phyloP scores from a whole-genome alignment of 2,888 invertebrate genomes.

The Empis stercorea region DNA sequence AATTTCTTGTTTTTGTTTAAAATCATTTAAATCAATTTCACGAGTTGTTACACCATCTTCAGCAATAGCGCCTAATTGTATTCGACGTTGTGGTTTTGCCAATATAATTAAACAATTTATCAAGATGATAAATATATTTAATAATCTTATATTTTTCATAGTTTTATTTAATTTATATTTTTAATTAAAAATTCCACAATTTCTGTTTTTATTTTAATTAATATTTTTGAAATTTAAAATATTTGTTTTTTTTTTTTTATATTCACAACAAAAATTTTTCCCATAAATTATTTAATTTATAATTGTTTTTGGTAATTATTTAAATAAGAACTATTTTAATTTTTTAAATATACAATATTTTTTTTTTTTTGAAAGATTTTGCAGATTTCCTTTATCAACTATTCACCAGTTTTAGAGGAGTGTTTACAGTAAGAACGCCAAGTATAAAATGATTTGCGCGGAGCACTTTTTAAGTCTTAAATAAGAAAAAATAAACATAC shows the following conservation, averaged over 20 bases:
- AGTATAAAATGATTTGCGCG: conserved; percentile 37
- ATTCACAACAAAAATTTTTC: too few species aligned
- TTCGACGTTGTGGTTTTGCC: neutral
- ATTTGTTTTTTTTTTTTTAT: too few species aligned
- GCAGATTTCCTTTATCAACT: neutral
- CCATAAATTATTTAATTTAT: too few species aligned
- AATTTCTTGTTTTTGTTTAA: conserved; percentile 20
- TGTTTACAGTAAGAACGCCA: conserved; percentile 36
- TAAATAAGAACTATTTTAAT: conserved; percentile 1
- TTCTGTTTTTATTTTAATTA: too few species aligned
- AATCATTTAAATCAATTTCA: conserved; percentile 9
- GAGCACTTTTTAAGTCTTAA: conserved; percentile 36
- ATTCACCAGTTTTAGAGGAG: conserved; percentile 14
- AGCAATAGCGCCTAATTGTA: neutral
- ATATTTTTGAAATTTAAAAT: too few species aligned
- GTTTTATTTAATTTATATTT: neutral
- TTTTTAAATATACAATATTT: neutral
- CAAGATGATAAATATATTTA: neutral
- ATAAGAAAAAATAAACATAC: conserved; percentile 21
- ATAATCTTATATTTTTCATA: neutral
- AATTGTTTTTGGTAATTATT: neutral
- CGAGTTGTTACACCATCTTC: conserved; percentile 5
- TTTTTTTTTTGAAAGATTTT: neutral
- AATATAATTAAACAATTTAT: neutral
- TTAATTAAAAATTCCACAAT: too few species aligned